Conservation (phyloP, 2,888 invertebrate species). For the Parnassius mnemosyne region DNA sequence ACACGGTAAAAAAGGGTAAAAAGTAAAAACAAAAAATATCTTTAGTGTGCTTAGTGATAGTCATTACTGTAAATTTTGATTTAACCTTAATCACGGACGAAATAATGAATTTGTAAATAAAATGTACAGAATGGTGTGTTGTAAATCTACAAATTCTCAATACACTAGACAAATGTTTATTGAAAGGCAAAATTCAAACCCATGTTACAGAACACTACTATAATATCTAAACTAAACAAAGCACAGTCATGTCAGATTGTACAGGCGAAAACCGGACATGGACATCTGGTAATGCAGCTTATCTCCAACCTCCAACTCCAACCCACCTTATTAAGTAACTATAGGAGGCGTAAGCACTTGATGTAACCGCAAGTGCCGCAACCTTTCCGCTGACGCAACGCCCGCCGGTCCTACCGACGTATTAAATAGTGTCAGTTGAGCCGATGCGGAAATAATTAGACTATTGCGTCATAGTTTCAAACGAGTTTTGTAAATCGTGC, state of each 20-base stretch:
- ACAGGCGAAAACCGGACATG: constrained; percentile 36
- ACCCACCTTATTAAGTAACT: constrained; percentile 56
- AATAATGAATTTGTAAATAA: too few relatives aligned
- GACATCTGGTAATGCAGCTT: constrained; percentile 43
- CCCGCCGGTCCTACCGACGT: constrained; percentile 52
- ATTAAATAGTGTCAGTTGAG: constrained; percentile 60
- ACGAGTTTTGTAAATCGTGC: constrained; percentile 37
- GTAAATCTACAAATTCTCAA: too few relatives aligned
- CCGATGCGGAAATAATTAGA: constrained; percentile 66
- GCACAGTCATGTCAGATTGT: constrained; percentile 2
- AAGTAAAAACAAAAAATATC: too few relatives aligned
- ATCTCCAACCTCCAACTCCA: constrained; percentile 28
- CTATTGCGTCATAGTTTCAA: constrained; percentile 51
- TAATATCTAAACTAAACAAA: too few relatives aligned
- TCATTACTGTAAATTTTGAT: too few relatives aligned
- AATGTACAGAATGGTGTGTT: too few relatives aligned
- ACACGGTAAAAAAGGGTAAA: too few relatives aligned
- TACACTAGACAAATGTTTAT: too few relatives aligned
- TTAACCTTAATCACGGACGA: too few relatives aligned
- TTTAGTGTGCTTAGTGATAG: too few relatives aligned
- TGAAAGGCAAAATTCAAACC: too few relatives aligned
- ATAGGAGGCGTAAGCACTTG: constrained; percentile 55
- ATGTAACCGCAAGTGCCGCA: constrained; percentile 69
- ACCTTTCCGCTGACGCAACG: constrained; percentile 74
- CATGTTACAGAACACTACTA: too few relatives aligned